Evolutionary conservation across 92 coral and sea anemone genomes (phyloP).

Genomic region (Paragorgia papillata): DNA sequence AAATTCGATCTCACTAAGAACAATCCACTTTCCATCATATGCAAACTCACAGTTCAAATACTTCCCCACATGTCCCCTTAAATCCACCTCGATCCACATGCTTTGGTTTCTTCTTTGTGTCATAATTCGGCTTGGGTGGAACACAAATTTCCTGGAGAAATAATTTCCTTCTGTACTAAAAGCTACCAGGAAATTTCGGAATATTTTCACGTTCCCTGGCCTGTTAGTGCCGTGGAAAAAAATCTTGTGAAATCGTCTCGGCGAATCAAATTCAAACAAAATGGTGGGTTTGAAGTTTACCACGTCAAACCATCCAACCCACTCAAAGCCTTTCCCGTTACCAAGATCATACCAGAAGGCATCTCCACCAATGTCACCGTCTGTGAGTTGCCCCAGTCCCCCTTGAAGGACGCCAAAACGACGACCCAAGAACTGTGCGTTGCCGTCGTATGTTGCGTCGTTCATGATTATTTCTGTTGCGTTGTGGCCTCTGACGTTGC

Average conservation of each 20-base stretch:
- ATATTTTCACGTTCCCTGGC: conserved; percentile 79
- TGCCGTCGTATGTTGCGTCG: conserved; percentile 93
- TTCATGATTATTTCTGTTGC: conserved; percentile 60
- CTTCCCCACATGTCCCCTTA: conserved; percentile 71
- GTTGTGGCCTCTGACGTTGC: conserved; percentile 66
- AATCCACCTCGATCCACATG: conserved; percentile 82
- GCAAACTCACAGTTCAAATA: conserved; percentile 84
- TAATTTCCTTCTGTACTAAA: conserved; percentile 91
- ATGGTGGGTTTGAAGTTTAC: conserved; percentile 67
- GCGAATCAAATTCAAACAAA: conserved; percentile 77
- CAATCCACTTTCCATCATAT: conserved; percentile 95
- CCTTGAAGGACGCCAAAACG: conserved; percentile 74
- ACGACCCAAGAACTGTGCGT: conserved; percentile 68
- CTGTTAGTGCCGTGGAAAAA: conserved; percentile 79
- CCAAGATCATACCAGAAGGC: conserved; percentile 84
- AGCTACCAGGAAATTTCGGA: conserved; percentile 81
- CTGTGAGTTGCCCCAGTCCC: conserved; percentile 94
- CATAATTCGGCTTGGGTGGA: conserved; percentile 70
- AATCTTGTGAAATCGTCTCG: conserved; percentile 70
- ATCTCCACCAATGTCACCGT: conserved; percentile 77
- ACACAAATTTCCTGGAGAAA: conserved; percentile 88
- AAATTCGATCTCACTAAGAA: conserved; percentile 88
- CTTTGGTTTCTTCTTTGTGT: conserved; percentile 61
- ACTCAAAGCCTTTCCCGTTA: conserved; percentile 73
- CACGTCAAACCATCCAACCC: conserved; percentile 97